Percentiles rank a stretch among this genome's conserved stretches.
These are phyloP conservation scores for Quadroppia sp. DNA, from an alignment of 2,888 invertebrate genomes.

Conservation along the genomic window DNA sequence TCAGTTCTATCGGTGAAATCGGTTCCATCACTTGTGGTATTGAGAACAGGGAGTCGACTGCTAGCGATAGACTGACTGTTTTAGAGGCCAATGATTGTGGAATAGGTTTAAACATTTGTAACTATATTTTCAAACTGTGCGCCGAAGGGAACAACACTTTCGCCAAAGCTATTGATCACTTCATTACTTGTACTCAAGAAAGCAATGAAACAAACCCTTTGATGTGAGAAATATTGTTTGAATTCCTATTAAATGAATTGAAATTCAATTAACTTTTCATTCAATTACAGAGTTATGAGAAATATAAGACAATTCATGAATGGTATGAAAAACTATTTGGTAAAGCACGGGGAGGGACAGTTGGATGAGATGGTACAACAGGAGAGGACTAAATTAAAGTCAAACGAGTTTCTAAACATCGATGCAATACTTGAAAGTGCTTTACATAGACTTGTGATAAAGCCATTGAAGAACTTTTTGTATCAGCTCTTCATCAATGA, in stretches of 20 bases:
- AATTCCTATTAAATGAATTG: neutral
- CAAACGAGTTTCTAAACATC: constrained; percentile 88
- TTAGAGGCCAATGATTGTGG: constrained; percentile 12
- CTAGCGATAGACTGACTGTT: constrained; percentile 25
- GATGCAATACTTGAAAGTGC: constrained; percentile 92
- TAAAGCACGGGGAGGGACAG: constrained; percentile 89
- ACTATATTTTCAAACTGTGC: constrained; percentile 58
- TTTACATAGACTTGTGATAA: constrained; percentile 83
- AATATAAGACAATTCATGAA: constrained; percentile 89
- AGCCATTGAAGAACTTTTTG: constrained; percentile 75
- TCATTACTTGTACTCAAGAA: constrained; percentile 85
- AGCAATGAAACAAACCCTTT: constrained; percentile 82
- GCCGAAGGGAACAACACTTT: constrained; percentile 82
- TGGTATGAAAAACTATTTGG: constrained; percentile 95
- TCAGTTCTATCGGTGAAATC: constrained; percentile 26
- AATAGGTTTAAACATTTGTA: constrained; percentile 47
- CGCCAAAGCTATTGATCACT: constrained; percentile 86
- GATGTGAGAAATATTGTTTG: constrained; percentile 53
- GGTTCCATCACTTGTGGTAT: neutral
- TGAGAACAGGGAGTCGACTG: constrained; percentile 3
- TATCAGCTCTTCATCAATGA: constrained; percentile 67
- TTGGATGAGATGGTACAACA: constrained; percentile 85
- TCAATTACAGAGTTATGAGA: constrained; percentile 37
- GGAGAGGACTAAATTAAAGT: constrained; percentile 73
- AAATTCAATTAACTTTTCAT: neutral